Base-by-base conservation (phyloP, 2,888 invertebrate genomes). In the Adineta ricciae region DNA sequence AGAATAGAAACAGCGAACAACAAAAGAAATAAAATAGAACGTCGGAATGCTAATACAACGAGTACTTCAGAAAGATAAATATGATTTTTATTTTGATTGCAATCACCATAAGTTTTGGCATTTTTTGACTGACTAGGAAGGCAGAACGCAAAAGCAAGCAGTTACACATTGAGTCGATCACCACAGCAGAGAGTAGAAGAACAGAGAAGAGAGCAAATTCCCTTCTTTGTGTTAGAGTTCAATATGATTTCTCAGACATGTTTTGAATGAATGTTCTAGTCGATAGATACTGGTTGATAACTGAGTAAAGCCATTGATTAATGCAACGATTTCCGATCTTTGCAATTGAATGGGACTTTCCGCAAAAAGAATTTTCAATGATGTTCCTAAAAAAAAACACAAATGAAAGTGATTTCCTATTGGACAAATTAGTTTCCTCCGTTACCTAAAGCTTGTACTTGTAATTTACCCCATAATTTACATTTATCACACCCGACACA, bases 401-500 rank as follows among this genome's bases (percentile, higher is more conserved):
- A 14, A 1, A n/a, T n/a, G n/a, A n/a, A n/a, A n/a, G n/a, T n/a
- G n/a, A n/a, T n/a, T n/a, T n/a, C n/a, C 27, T 14, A 32, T 2
- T 32, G 14, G 32, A 32, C 14, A 0, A 99, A 19, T 21, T 19
- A 50, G 14, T 50, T 21, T 19, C 2, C 21, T 50, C 21, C 50
- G 1, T 64, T 99, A 1, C 99, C 99, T 88, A 99, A 92, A 0
- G 99, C 99, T 89, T 96, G 96, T 0, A 94, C 94, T 93, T 96
- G 89, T 87, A 97, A 91, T 92, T 99, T 99, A 2, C 99, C 99
- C 99, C 99, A 99, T 14, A 99, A 92, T 89, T 95, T 95, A 90
- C 99, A 99, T 91, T 99, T 99, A 89, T 99, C 98, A 91, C 99
- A 99, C 8, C 97, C 98, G 46, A 99, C 98, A 90, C 98, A 99